Conservation (phyloP, 2,113 vertebrate species). For the Proteles cristata region DNA sequence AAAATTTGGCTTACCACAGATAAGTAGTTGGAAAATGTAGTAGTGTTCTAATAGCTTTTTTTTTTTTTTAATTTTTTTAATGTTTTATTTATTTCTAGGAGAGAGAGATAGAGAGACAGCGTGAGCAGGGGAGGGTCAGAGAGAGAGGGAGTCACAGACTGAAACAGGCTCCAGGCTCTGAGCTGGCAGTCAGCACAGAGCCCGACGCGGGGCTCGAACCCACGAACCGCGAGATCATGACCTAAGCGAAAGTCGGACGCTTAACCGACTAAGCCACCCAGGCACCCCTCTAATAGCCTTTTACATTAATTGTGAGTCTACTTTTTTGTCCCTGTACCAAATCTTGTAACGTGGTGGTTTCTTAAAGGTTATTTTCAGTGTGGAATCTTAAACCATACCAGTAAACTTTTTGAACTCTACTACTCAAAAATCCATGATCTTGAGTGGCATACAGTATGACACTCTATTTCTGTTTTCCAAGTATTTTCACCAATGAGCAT, state of each 20-base stretch:
- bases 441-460: neutral
- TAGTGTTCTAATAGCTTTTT: neutral
- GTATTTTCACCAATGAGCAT: neutral
- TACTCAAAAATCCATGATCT: constrained; percentile 17
- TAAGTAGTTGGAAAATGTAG: neutral
- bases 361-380: constrained; percentile 43
- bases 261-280: too few species aligned
- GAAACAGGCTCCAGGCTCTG: too few species aligned
- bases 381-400: constrained; percentile 11
- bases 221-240: too few species aligned
- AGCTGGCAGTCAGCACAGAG: too few species aligned
- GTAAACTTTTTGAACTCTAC: constrained; percentile 20
- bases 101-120: too few species aligned
- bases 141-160: too few species aligned
- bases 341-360: constrained; percentile 12
- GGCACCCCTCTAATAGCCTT: neutral
- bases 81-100: too few species aligned
- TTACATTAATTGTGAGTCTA: neutral
- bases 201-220: too few species aligned
- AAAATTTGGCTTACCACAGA: constrained; percentile 18
- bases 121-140: too few species aligned
- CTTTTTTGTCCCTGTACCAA: neutral
- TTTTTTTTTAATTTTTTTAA: too few species aligned
- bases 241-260: too few species aligned
- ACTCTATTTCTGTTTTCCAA: constrained; percentile 45